These are phyloP conservation scores for Amyelois transitella DNA, from an alignment of 1,140 invertebrate genomes.

Conservation along the genomic window DNA sequence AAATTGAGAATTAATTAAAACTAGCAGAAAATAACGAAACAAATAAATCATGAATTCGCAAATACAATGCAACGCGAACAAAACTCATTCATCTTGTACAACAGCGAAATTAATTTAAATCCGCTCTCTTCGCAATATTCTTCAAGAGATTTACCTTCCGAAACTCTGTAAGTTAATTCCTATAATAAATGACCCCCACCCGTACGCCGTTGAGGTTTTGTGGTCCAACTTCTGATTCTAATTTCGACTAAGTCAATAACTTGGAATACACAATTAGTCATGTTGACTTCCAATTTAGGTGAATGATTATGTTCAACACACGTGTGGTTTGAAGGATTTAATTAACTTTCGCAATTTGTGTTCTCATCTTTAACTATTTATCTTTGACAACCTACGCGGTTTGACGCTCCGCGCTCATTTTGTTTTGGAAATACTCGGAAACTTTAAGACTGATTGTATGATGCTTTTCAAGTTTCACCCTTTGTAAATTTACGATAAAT, in stretches of 20 bases:
- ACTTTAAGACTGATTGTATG: too few relatives aligned
- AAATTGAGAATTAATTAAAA: neutral
- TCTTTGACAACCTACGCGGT: too few relatives aligned
- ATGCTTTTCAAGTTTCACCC: too few relatives aligned
- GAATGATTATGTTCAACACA: neutral
- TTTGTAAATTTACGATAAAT: too few relatives aligned
- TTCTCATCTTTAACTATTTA: too few relatives aligned
- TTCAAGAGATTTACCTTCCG: neutral
- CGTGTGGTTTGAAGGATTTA: too few relatives aligned
- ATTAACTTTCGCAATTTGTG: too few relatives aligned
- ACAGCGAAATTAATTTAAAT: neutral
- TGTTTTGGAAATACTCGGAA: too few relatives aligned
- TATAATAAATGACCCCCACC: conserved; percentile 2
- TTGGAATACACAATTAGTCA: conserved; percentile 1
- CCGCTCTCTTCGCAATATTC: neutral
- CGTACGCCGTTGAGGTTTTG: neutral
- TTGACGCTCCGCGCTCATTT: too few relatives aligned
- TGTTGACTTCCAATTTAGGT: neutral
- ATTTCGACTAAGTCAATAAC: conserved; percentile 6
- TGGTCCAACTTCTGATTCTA: neutral
- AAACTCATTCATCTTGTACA: neutral
- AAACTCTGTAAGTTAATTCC: conserved; percentile 3
- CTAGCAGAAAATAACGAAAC: neutral
- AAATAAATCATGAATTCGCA: neutral
- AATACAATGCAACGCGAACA: neutral